Conservation (phyloP, 2,888 invertebrate species). For the Heteromyza rotundicornis region DNA sequence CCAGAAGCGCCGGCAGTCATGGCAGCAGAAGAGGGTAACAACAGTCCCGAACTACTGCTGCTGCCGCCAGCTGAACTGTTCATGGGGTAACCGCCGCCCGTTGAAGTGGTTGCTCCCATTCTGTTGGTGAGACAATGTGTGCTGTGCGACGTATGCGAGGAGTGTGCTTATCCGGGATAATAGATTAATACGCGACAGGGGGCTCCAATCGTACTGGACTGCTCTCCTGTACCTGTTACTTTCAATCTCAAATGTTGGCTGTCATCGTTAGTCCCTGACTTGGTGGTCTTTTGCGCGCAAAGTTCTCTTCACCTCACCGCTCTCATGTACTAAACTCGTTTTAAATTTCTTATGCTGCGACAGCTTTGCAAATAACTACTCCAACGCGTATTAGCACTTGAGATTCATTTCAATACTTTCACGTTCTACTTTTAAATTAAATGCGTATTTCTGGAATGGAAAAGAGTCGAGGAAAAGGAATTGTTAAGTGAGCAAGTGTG, state of each 20-base stretch:
- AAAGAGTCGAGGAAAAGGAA: too few relatives aligned
- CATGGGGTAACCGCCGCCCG: constrained; percentile 51
- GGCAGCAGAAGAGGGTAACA: constrained; percentile 39
- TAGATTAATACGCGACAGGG: neutral
- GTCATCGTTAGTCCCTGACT: neutral
- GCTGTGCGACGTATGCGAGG: neutral
- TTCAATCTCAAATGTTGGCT: neutral
- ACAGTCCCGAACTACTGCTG: constrained; percentile 35
- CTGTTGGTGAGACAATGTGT: too few relatives aligned
- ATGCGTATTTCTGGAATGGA: neutral
- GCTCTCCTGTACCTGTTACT: neutral
- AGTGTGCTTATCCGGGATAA: neutral
- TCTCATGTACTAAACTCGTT: too few relatives aligned
- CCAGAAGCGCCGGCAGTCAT: constrained; percentile 32
- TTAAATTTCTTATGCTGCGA: too few relatives aligned
- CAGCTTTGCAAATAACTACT: neutral
- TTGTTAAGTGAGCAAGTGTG: too few relatives aligned
- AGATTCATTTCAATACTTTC: neutral
- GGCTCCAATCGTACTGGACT: neutral
- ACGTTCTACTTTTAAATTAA: neutral
- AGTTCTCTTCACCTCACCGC: too few relatives aligned
- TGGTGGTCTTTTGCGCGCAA: too few relatives aligned
- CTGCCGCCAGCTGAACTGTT: constrained; percentile 37
- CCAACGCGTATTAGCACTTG: neutral
- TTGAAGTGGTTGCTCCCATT: constrained; percentile 62